Evolutionary conservation across 2,888 invertebrate species (phyloP), one percentile per base, ranked within the genome.

Genomic region (Agonopterix heracliana): DNA sequence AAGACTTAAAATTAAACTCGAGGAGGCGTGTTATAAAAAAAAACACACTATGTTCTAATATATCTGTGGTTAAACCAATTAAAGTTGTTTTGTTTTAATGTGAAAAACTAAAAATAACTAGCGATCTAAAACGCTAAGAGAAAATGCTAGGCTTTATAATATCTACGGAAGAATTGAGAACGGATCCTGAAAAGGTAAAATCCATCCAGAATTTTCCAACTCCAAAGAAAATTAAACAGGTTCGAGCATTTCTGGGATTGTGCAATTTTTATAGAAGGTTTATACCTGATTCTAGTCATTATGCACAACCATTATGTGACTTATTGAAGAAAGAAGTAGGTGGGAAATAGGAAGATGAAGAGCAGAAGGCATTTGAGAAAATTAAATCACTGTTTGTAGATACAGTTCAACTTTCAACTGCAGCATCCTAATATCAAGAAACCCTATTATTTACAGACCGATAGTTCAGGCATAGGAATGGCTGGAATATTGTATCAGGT

Each of bases 211-310:
- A 56, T 0, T 63, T 59, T 34, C 63, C 68, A 0, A 13, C 36
- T 1, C 65, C 61, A 0, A 61, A 46, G 2, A 59, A 53, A 34
- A 4, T 54, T 5, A 61, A 61, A 46, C 60, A 62, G 0, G 0
- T 63, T 1, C 44, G 61, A 13, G 59, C 56, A 0, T 66, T 64
- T 48, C 14, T 66, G 9, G 63, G 63, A 0, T 40, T 64, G 1
- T 56, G 54, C 17, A 63, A 63, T 44, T 63, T 50, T 48, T 64
- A 61, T 45, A 50, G 63, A 8, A 46, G 52, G 12, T 63, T 65
- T 45, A 57, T 65, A 1, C 48, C 54, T 0, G 41, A 56, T 2
- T 64, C 55, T 38, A 56, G 55, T 48, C 3, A n/a, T n/a, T n/a
- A n/a, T n/a, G n/a, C n/a, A n/a, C n/a, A n/a, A n/a, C n/a, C n/a